Percentiles rank a stretch among this genome's conserved stretches.
phyloP scores from a whole-genome alignment of 2,113 vertebrate species.

The Erythrolamprus reginae region DNA sequence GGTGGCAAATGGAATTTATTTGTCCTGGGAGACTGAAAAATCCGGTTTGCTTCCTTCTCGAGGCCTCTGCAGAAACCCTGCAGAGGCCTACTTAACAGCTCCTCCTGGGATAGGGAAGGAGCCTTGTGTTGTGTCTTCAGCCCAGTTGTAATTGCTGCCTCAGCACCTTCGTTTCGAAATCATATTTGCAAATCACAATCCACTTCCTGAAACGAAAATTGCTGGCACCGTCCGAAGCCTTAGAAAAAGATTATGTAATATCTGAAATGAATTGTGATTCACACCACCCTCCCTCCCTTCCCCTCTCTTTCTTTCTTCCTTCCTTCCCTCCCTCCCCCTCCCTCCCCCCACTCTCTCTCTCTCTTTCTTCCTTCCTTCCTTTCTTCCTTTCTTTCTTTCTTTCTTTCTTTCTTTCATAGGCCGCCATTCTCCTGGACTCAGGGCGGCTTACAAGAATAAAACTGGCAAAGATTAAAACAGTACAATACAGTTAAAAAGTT shows the following conservation, averaged over 20 bases:
- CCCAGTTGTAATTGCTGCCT: neutral
- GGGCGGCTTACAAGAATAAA: too few species aligned
- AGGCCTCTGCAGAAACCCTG: neutral
- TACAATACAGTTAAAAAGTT: too few species aligned
- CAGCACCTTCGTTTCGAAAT: neutral
- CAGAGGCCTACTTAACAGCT: neutral
- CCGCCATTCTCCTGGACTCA: too few species aligned
- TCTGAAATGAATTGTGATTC: neutral
- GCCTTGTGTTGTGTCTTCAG: too few species aligned
- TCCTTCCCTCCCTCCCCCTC: too few species aligned
- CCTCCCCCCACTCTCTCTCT: too few species aligned
- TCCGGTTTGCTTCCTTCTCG: neutral
- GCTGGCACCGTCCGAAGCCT: neutral
- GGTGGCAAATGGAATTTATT: neutral
- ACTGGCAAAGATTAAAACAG: too few species aligned
- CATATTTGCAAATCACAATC: neutral
- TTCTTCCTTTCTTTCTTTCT: too few species aligned
- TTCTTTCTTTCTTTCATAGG: too few species aligned
- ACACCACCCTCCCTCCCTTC: too few species aligned
- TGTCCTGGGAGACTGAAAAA: neutral
- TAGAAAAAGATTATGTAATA: neutral
- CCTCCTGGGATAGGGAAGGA: neutral
- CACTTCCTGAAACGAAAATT: neutral
- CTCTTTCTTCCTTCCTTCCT: too few species aligned
- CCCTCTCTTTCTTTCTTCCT: too few species aligned